Percentiles rank a stretch among this genome's conserved stretches.
These are phyloP conservation scores for Epinephelus awoara DNA, from an alignment of 2,797 vertebrate species.

Conservation along the genomic window DNA sequence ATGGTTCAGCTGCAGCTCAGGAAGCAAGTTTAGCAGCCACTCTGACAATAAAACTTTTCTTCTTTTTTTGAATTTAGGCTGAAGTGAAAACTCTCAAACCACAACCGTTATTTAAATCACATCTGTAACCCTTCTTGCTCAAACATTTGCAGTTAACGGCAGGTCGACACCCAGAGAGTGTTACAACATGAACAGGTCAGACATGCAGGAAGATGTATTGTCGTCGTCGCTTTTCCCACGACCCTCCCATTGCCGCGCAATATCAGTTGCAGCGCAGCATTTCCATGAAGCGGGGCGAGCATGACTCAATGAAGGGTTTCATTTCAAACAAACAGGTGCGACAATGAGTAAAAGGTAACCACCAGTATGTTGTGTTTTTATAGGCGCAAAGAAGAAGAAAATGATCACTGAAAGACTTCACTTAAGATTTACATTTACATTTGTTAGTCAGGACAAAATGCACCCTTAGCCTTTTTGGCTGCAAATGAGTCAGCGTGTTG, in stretches of 20 bases:
- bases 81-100: conserved; percentile 30
- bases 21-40: conserved; percentile 38
- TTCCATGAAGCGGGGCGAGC: conserved; percentile 29
- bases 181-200: conserved; percentile 64
- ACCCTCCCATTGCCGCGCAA: conserved; percentile 47
- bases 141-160: conserved; percentile 32
- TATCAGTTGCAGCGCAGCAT: conserved; percentile 46
- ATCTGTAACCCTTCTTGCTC: conserved; percentile 49
- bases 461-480: conserved; percentile 7
- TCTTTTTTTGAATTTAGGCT: neutral
- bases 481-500: neutral
- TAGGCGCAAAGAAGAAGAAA: neutral
- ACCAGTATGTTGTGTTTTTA: neutral
- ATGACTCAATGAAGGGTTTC: conserved; percentile 33
- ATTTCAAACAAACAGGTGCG: conserved; percentile 27
- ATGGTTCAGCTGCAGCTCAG: conserved; percentile 53
- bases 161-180: conserved; percentile 63
- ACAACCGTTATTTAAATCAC: conserved; percentile 31
- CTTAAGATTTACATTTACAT: neutral
- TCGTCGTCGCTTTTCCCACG: conserved; percentile 64
- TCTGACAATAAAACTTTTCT: conserved; percentile 23
- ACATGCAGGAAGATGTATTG: conserved; percentile 58
- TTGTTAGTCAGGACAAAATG: neutral
- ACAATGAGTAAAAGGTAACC: neutral
- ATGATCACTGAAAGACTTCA: neutral